phyloP scores from a whole-genome alignment of 2,113 vertebrate genomes.

The Crocuta crocuta region DNA sequence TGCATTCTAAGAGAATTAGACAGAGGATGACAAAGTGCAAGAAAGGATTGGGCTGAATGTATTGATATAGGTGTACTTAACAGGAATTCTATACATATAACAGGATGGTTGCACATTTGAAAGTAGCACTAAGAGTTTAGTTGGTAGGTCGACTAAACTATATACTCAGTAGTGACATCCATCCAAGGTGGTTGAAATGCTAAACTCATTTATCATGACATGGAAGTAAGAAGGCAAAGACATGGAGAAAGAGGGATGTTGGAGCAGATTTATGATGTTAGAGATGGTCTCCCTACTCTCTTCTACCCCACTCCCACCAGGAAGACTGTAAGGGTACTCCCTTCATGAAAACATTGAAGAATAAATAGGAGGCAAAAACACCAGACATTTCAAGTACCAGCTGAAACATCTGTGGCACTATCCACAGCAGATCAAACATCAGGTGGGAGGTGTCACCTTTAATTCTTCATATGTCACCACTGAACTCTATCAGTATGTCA shows the following conservation, averaged over 20 bases:
- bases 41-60: background rate
- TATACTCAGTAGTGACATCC: background rate
- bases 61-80: background rate
- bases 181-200: background rate
- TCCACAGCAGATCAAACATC: background rate
- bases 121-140: background rate
- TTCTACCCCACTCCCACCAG: background rate
- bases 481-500: background rate
- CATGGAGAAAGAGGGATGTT: background rate
- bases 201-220: background rate
- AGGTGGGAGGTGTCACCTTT: background rate
- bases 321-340: background rate
- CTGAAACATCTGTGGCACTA: background rate
- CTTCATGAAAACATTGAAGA: background rate
- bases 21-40: background rate
- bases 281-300: background rate
- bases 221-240: background rate
- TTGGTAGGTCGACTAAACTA: background rate
- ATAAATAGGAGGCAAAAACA: background rate
- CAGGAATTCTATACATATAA: background rate
- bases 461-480: background rate
- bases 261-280: background rate
- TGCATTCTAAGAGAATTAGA: background rate
- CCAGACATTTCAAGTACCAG: background rate
- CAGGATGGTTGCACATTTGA: background rate